Percentiles rank a stretch among this genome's conserved stretches.
Conservation (phyloP, 2,113 vertebrate species). For the Campylorhamphus procurvoides region DNA sequence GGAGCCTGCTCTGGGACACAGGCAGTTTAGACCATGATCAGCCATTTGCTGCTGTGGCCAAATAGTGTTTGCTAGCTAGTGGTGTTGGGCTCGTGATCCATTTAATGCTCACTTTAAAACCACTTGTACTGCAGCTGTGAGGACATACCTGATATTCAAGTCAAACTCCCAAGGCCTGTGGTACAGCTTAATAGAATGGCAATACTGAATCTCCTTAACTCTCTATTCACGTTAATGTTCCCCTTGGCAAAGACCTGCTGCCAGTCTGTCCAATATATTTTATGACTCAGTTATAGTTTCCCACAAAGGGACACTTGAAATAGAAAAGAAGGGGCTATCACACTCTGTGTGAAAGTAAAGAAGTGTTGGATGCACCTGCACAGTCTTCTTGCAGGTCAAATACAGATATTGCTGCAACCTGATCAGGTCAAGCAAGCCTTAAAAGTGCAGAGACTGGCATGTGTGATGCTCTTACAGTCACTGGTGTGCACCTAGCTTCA, state of each 20-base stretch:
- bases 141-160: not conserved
- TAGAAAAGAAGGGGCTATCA: not conserved
- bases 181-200: not conserved
- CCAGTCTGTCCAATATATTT: not conserved
- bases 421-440: not conserved
- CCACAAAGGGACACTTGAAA: not conserved
- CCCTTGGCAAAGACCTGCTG: not conserved
- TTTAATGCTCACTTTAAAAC: not conserved
- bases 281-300: not conserved
- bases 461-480: too few relatives aligned
- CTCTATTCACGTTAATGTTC: not conserved
- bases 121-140: not conserved
- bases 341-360: not conserved
- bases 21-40: accelerated
- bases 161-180: not conserved
- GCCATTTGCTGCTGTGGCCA: not conserved
- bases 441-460: not conserved
- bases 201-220: not conserved
- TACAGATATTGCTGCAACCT: not conserved
- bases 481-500: not conserved
- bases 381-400: not conserved
- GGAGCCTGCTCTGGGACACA: not conserved
- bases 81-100: not conserved
- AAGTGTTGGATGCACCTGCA: not conserved
- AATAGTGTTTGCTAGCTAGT: not conserved